A percentile compares a stretch with the other conserved stretches of the same genome.
These are phyloP conservation scores for Ruditapes philippinarum DNA, from an alignment of 1,140 invertebrate species.

Conservation along the genomic window DNA sequence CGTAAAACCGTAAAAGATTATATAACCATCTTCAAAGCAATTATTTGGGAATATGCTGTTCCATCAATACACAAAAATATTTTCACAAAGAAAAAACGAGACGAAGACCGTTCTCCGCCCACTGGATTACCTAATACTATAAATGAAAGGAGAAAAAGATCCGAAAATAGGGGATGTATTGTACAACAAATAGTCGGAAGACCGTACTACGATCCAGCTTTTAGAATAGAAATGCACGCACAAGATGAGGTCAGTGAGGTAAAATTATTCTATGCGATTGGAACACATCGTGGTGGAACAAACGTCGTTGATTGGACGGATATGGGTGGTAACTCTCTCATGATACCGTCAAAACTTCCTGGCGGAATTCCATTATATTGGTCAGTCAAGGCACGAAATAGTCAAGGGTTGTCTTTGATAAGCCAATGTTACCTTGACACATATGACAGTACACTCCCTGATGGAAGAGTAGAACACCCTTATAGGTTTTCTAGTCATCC, in stretches of 20 bases:
- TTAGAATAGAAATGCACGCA: constrained; percentile 32
- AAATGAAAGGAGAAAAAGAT: not conserved
- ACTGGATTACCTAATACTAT: not conserved
- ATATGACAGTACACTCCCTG: constrained; percentile 43
- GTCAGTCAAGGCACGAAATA: constrained; percentile 43
- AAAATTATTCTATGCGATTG: constrained; percentile 41
- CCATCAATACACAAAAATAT: constrained; percentile 30
- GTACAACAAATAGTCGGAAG: constrained; percentile 34
- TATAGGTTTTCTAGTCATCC: constrained; percentile 45
- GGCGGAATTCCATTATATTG: constrained; percentile 44
- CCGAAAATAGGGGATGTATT: constrained; percentile 1
- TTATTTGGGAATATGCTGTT: constrained; percentile 19
- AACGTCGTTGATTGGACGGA: constrained; percentile 42
- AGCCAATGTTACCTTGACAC: constrained; percentile 36
- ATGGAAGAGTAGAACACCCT: constrained; percentile 32
- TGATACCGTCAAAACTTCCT: constrained; percentile 45
- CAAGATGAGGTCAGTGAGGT: constrained; percentile 42
- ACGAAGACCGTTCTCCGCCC: constrained; percentile 24
- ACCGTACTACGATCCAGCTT: constrained; percentile 36
- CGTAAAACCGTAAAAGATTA: not conserved
- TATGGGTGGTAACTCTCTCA: constrained; percentile 6
- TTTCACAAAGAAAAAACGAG: constrained; percentile 9
- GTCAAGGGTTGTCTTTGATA: constrained; percentile 10
- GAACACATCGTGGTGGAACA: constrained; percentile 47
- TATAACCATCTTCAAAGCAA: constrained; percentile 21